Evolutionary conservation across 2,113 vertebrate genomes (phyloP), one percentile per base, ranked within the genome.

Genomic region (Tapirus terrestris): DNA sequence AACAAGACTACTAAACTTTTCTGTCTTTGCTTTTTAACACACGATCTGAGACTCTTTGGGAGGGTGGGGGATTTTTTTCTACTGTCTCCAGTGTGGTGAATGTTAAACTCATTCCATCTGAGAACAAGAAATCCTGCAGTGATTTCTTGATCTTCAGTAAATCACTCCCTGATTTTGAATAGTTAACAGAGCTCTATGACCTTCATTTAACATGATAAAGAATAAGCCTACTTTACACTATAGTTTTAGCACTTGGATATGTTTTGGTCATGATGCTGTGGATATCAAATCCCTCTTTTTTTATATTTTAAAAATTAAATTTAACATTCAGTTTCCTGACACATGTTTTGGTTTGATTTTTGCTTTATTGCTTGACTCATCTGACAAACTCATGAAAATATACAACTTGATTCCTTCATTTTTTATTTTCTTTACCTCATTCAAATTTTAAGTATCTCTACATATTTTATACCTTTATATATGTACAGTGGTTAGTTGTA

Each of bases 131-230:
- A 79, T 48, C 7, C 56, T 82, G 56, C 48, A 63, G 3, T 72
- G 27, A 23, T 68, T 92, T 91, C 68, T 96, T 77, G 27, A 56
- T 51, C 48, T 67, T 83, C 83, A 89, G 61, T 63, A 70, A 96
- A 77, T 61, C 33, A 14, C 53, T 53, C 53, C 16, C 58, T 82
- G 16, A 81, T 53, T 89, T 96, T 94, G 33, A 89, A 89, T 36
- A 94, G 56, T 20, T 2, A 27, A 82, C 27, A 5, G 1, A 53
- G 17, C 36, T 79, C 10, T 93, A 6, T 58, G 61, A 56, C 21
- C 39, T 84, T 94, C 43, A 60, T 45, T 95, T 75, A 89, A 76
- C 3, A 4, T 36, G 48, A 79, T 90, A 68, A 87, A 92, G 36
- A 93, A 29, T 33, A n/a, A 91, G 29, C 39, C 12, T 76, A 51